Base-by-base conservation (phyloP, 2,888 invertebrate genomes). In the Troglohyphantes excavatus region DNA sequence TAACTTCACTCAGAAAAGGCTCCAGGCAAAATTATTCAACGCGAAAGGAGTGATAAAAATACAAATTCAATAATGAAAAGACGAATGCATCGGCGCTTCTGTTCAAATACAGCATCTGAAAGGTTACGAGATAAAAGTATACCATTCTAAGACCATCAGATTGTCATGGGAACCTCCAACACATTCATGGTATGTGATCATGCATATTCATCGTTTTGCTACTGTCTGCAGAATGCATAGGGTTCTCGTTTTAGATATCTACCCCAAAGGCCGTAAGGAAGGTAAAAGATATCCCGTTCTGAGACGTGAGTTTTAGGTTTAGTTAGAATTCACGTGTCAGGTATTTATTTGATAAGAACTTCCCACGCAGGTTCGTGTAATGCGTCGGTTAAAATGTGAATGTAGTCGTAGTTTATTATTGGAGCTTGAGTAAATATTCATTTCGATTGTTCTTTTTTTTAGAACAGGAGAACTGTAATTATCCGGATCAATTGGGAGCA, bases 111-210 rank as follows among this genome's bases (percentile, higher is more conserved):
- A 75, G 59, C 29, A 21, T 29, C 29, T 33, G 29, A 75, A 39
- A 75, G 61, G 75, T 59, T 75, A 75, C 75, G 33, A 26, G 75
- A 75, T 75, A 75, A 75, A 75, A 76, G 75, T 6, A 11, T 6
- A 13, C 21, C 29, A 61, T 61, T 59, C 75, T 39, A n/a, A 27
- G 23, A 27, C 75, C 59, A 61, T 75, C 61, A 75, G 75, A 61
- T 29, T 75, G 75, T 29, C 59, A 61, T 19, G 33, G 75, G 75
- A 61, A n/a, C 61, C 53, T 23, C 61, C 61, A 61, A 76, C 59
- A 76, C 59, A 76, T 76, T 76, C 75, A 76, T 76, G 75, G 33
- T 33, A 61, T n/a, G 27, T 17, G 53, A 53, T 75, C 59, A 61
- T 75, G 33, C 27, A 75, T 75, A 75, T 75, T 75, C 59, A 75